A percentile compares a stretch with the other conserved stretches of the same genome.
phyloP scores from a whole-genome alignment of 2,888 invertebrate species.

The Pollenia labialis region DNA sequence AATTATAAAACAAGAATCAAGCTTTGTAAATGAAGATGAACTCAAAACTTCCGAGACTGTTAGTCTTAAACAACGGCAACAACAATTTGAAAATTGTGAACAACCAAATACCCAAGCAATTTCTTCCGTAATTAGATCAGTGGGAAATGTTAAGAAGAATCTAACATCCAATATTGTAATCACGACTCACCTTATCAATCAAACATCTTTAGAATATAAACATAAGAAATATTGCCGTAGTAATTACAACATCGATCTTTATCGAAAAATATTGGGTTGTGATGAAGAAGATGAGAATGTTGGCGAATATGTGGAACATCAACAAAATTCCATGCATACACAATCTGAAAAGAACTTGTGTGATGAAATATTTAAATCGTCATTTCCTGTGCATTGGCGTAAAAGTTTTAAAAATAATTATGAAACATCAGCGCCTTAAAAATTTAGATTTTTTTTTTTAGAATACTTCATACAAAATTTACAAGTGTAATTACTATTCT shows the following conservation, averaged over 20 bases:
- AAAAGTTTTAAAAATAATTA: slow-evolving; percentile 81
- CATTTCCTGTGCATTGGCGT: slow-evolving; percentile 84
- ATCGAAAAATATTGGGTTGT: slow-evolving; percentile 78
- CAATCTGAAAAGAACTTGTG: background rate
- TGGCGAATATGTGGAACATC: slow-evolving; percentile 56
- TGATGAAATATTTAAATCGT: slow-evolving; percentile 38
- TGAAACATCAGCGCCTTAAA: slow-evolving; percentile 60
- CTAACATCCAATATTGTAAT: slow-evolving; percentile 60
- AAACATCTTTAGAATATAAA: slow-evolving; percentile 46
- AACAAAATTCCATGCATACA: background rate
- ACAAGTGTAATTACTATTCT: no score
- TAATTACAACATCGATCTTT: slow-evolving; percentile 76
- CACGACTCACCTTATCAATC: slow-evolving; percentile 31
- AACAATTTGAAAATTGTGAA: background rate
- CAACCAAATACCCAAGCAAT: slow-evolving; percentile 26
- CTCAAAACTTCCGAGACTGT: background rate
- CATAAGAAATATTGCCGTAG: slow-evolving; percentile 58
- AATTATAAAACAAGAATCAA: background rate
- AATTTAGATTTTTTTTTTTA: no score
- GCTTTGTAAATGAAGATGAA: background rate
- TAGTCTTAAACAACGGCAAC: background rate
- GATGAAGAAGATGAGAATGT: slow-evolving; percentile 76
- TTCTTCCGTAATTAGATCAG: slow-evolving; percentile 81
- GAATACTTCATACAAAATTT: no score
- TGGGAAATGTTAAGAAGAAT: slow-evolving; percentile 82